phyloP scores from a whole-genome alignment of 1,140 invertebrate genomes.

The Aethina tumida region DNA sequence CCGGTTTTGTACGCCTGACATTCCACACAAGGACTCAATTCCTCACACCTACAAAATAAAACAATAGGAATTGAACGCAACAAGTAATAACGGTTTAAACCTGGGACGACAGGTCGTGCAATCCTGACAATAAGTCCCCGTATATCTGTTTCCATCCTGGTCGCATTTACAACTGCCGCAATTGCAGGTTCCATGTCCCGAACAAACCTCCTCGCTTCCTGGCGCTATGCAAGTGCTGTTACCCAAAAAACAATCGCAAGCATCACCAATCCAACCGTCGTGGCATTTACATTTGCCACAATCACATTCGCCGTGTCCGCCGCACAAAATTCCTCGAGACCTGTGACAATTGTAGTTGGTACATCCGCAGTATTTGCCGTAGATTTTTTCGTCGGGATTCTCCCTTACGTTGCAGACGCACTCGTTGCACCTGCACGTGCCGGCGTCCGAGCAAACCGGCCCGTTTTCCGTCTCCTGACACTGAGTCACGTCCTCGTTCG shows the following conservation, averaged over 20 bases:
- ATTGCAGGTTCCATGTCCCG: constrained; percentile 50
- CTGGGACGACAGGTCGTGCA: constrained; percentile 61
- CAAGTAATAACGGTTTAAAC: background rate
- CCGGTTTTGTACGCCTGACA: too few relatives aligned
- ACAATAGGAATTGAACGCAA: too few relatives aligned
- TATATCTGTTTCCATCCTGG: constrained; percentile 44
- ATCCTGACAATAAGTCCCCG: constrained; percentile 84
- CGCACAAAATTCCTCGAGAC: constrained; percentile 18
- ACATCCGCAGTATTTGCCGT: constrained; percentile 82
- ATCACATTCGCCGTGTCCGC: constrained; percentile 21
- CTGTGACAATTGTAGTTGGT: constrained; percentile 93
- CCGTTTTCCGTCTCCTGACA: constrained; percentile 56
- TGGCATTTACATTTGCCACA: constrained; percentile 33
- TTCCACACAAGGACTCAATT: constrained; percentile 89
- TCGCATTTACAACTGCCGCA: constrained; percentile 82
- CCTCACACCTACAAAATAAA: constrained; percentile 60
- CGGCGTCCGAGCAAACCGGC: too few relatives aligned
- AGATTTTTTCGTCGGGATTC: constrained; percentile 47
- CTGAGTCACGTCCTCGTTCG: constrained; percentile 13
- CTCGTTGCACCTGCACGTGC: constrained; percentile 74
- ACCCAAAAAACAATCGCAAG: constrained; percentile 71
- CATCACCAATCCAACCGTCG: constrained; percentile 68
- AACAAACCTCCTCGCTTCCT: constrained; percentile 50
- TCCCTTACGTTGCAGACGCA: constrained; percentile 59
- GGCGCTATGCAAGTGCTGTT: constrained; percentile 63